Conservation (phyloP, 2,888 invertebrate species). For the Plebejus melissa region DNA sequence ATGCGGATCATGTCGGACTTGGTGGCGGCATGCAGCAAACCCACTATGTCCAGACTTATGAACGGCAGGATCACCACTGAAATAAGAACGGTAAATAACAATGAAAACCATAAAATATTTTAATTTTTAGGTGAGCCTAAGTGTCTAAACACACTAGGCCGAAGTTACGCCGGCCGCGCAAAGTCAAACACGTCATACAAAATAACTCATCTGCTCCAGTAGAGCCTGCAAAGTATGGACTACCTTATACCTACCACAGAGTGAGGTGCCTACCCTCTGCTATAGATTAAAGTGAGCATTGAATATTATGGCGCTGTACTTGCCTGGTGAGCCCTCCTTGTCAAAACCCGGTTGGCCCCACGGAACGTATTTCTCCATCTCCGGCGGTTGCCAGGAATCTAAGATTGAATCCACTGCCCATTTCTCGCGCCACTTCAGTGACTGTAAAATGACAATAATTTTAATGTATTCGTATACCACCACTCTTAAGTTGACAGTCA, state of each 20-base stretch:
- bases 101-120: too few relatives aligned
- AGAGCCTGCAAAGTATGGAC: too few relatives aligned
- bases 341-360: conserved; percentile 90
- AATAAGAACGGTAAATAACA: conserved; percentile 34
- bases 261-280: too few relatives aligned
- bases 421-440: conserved; percentile 84
- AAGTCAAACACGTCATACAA: too few relatives aligned
- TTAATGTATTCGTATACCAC: too few relatives aligned
- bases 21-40: conserved; percentile 85
- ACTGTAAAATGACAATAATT: conserved; percentile 65
- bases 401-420: conserved; percentile 86
- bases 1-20: conserved; percentile 86
- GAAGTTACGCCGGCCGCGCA: too few relatives aligned
- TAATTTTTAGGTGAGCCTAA: too few relatives aligned
- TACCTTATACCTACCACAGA: too few relatives aligned
- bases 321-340: conserved; percentile 89
- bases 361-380: conserved; percentile 86
- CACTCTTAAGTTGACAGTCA: too few relatives aligned
- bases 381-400: conserved; percentile 84
- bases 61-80: conserved; percentile 89
- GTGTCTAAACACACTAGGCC: too few relatives aligned
- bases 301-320: conserved; percentile 24
- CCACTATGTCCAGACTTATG: conserved; percentile 88
- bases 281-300: too few relatives aligned
- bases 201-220: too few relatives aligned